These are phyloP conservation scores for Maccullochella peelii DNA, from an alignment of 2,113 vertebrate genomes.

Conservation along the genomic window DNA sequence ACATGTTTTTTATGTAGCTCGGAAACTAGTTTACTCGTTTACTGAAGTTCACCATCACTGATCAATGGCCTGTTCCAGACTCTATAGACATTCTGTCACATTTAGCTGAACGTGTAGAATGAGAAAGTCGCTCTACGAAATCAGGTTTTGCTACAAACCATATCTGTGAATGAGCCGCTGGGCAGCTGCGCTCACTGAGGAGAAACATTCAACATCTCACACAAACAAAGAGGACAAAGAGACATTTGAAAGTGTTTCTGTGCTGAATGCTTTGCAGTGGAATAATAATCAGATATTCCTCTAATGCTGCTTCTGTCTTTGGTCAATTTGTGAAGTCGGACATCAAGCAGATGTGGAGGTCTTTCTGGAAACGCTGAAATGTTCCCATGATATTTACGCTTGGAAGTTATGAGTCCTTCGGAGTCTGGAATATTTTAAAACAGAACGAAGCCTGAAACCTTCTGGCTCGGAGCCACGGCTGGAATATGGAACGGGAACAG, in stretches of 20 bases:
- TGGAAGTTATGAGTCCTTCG: conserved; percentile 25
- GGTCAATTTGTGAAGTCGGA: conserved; percentile 21
- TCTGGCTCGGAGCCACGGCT: conserved; percentile 29
- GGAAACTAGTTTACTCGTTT: too few species aligned
- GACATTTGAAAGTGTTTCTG: neutral
- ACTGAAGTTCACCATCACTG: too few species aligned
- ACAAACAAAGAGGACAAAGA: neutral
- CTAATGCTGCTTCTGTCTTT: conserved; percentile 19
- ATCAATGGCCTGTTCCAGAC: too few species aligned
- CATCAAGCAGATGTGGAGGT: conserved; percentile 28
- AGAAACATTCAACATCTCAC: neutral
- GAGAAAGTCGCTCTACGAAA: too few species aligned
- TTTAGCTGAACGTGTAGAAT: neutral
- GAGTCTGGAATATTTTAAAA: conserved; percentile 45
- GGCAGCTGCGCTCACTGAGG: neutral
- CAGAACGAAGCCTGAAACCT: conserved; percentile 1
- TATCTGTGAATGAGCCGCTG: neutral
- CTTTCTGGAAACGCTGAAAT: conserved; percentile 7
- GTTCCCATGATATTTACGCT: conserved; percentile 31
- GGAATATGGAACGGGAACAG: conserved; percentile 28
- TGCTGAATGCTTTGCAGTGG: neutral
- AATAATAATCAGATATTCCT: conserved; percentile 26
- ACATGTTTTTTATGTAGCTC: too few species aligned
- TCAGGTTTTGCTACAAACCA: neutral
- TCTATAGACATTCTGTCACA: neutral